phyloP scores from a whole-genome alignment of 2,113 vertebrate genomes.

The Oplegnathus fasciatus region DNA sequence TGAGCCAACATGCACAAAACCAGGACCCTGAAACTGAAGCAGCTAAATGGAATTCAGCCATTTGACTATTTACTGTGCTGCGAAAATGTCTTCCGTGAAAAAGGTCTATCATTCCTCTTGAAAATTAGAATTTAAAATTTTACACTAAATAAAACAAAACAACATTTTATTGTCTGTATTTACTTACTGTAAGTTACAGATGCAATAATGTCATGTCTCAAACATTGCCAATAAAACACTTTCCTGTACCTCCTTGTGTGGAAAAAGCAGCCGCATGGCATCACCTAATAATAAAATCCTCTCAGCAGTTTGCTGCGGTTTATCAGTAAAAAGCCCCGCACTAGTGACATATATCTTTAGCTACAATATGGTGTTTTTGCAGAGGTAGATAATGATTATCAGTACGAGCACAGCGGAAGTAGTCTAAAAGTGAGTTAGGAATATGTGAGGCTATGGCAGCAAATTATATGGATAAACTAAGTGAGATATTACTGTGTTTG shows the following conservation, averaged over 20 bases:
- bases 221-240: neutral
- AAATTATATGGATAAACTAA: constrained; percentile 25
- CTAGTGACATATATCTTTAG: constrained; percentile 34
- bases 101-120: neutral
- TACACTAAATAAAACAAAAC: neutral
- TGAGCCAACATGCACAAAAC: neutral
- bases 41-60: neutral
- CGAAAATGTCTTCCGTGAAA: neutral
- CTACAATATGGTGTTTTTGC: constrained; percentile 31
- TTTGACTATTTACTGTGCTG: too few species aligned
- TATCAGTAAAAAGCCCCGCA: constrained; percentile 17
- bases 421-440: constrained; percentile 39
- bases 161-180: neutral
- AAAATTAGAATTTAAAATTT: neutral
- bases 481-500: constrained; percentile 35
- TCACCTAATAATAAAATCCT: constrained; percentile 12
- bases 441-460: constrained; percentile 5
- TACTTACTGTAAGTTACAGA: neutral
- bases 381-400: constrained; percentile 52
- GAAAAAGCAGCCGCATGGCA: constrained; percentile 2
- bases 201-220: neutral
- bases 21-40: neutral
- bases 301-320: constrained; percentile 21
- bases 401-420: constrained; percentile 16
- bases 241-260: neutral